Conservation (phyloP, 2,113 vertebrate genomes). For the Salvelinus namaycush region DNA sequence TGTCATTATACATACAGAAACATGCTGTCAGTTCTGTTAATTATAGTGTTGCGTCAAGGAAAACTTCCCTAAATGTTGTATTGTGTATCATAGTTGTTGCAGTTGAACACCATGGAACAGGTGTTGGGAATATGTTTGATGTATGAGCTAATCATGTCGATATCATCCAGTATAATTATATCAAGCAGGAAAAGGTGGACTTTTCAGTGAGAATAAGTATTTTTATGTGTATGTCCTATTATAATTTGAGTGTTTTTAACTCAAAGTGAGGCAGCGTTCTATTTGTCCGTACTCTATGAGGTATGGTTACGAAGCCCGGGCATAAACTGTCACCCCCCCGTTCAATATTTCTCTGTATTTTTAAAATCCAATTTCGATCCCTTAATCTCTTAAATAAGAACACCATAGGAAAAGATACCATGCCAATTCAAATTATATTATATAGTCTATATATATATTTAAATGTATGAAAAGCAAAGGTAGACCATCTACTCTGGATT, state of each 20-base stretch:
- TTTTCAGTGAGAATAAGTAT: slow-evolving; percentile 23
- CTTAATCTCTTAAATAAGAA: slow-evolving; percentile 45
- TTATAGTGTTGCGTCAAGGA: slow-evolving; percentile 42
- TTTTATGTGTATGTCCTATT: slow-evolving; percentile 45
- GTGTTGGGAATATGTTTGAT: slow-evolving; percentile 34
- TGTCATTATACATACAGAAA: slow-evolving; percentile 61
- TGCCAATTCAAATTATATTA: slow-evolving; percentile 57
- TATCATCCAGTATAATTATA: slow-evolving; percentile 55
- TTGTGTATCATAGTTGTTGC: slow-evolving; percentile 16
- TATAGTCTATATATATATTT: slow-evolving; percentile 3
- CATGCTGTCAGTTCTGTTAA: slow-evolving; percentile 54
- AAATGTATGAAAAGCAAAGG: slow-evolving; percentile 49
- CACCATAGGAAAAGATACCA: slow-evolving; percentile 45
- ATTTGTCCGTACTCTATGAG: slow-evolving; percentile 35
- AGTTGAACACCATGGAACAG: slow-evolving; percentile 36
- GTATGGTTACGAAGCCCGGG: slow-evolving; percentile 27
- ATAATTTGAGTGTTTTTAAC: slow-evolving; percentile 48
- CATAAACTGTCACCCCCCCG: slow-evolving; percentile 19
- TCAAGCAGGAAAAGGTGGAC: slow-evolving; percentile 36
- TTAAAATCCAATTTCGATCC: slow-evolving; percentile 3
- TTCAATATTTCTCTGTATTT: not conserved
- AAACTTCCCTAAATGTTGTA: slow-evolving; percentile 41
- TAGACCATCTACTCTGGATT: slow-evolving; percentile 69
- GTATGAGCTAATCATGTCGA: slow-evolving; percentile 54
- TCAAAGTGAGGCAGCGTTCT: slow-evolving; percentile 32